Conservation (phyloP, 2,113 vertebrate species). For the Oenanthe oenanthe region DNA sequence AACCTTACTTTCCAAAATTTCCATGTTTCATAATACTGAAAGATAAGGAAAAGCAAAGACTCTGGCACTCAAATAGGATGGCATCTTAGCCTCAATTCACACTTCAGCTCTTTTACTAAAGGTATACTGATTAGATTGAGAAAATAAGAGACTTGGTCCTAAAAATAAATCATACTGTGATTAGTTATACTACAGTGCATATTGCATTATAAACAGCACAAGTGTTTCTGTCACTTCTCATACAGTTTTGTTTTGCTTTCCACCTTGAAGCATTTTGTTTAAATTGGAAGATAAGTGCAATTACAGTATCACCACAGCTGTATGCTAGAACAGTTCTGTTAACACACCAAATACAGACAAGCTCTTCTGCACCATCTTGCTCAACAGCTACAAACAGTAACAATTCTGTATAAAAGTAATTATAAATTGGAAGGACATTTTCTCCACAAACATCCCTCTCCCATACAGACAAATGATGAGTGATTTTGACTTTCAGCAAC, state of each 20-base stretch:
- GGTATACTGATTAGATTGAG: not conserved
- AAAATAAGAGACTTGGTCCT: not conserved
- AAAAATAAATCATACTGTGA: not conserved
- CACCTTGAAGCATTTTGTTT: not conserved
- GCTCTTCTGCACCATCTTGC: not conserved
- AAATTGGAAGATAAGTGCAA: not conserved
- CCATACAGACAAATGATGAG: not conserved
- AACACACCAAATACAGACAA: not conserved
- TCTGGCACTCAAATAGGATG: not conserved
- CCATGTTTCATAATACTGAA: not conserved
- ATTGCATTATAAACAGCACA: not conserved
- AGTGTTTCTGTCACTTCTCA: not conserved
- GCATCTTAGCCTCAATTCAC: not conserved
- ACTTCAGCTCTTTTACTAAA: not conserved
- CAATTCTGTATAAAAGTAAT: not conserved
- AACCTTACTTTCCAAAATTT: not conserved
- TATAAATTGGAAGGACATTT: not conserved
- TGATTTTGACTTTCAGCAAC: not conserved
- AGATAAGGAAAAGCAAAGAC: not conserved
- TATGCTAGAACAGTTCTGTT: not conserved
- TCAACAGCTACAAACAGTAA: not conserved
- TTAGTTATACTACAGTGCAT: not conserved
- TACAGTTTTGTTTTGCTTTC: not conserved
- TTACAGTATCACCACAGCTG: not conserved
- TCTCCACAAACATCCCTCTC: not conserved